Evolutionary conservation across 1,140 invertebrate genomes (phyloP).

Genomic region (Schlechtendalia chinensis): DNA sequence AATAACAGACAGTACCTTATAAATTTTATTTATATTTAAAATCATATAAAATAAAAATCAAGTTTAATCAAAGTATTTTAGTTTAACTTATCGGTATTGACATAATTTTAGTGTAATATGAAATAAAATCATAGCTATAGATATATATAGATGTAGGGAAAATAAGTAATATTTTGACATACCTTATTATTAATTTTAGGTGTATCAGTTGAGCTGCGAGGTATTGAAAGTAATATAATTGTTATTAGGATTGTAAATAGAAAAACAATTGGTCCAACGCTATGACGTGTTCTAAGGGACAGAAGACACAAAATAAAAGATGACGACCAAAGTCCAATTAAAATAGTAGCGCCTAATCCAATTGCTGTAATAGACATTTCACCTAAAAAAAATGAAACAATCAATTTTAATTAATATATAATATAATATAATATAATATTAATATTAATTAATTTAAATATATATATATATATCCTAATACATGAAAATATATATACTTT

Average conservation of each 20-base stretch:
- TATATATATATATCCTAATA: not conserved
- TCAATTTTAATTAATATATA: too few relatives aligned
- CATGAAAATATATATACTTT: too few relatives aligned
- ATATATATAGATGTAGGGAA: too few relatives aligned
- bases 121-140: too few relatives aligned
- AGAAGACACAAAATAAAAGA: constrained; percentile 61
- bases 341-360: constrained; percentile 56
- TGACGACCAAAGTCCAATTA: constrained; percentile 61
- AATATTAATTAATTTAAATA: not conserved
- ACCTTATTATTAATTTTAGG: constrained; percentile 55
- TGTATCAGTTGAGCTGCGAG: constrained; percentile 53
- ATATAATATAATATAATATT: too few relatives aligned
- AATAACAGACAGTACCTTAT: not conserved
- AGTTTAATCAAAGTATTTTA: too few relatives aligned
- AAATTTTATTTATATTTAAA: constrained; percentile 27
- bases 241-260: constrained; percentile 58
- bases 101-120: too few relatives aligned
- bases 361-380: constrained; percentile 30
- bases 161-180: constrained; percentile 28
- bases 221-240: constrained; percentile 60
- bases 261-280: constrained; percentile 60
- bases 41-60: too few relatives aligned
- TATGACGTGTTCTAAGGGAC: constrained; percentile 61
- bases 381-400: constrained; percentile 16
- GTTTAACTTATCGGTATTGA: too few relatives aligned